Conservation (phyloP, 1,140 invertebrate genomes). For the Dendroctonus ponderosae region DNA sequence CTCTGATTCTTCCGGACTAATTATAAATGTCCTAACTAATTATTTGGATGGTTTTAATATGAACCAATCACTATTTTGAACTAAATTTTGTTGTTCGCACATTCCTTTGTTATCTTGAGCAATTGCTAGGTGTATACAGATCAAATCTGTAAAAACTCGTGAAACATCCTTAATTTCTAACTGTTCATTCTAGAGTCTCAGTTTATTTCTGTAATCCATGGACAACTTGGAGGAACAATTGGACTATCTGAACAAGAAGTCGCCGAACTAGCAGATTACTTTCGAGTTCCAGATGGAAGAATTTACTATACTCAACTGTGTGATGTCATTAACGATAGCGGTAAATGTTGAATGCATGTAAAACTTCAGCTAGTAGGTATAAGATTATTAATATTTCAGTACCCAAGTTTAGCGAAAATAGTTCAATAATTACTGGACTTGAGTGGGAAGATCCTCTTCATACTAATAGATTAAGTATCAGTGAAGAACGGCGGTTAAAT, state of each 20-base stretch:
- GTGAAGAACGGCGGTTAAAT: conserved; percentile 62
- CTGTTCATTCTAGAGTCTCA: conserved; percentile 58
- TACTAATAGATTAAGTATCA: conserved; percentile 59
- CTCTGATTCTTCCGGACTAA: no score
- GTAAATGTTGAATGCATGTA: conserved; percentile 42
- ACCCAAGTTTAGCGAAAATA: conserved; percentile 53
- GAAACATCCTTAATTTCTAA: conserved; percentile 1
- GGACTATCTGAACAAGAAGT: conserved; percentile 68
- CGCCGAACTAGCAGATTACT: conserved; percentile 68
- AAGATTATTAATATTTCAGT: conserved; percentile 42
- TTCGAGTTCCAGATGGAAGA: conserved; percentile 68
- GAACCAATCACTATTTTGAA: no score
- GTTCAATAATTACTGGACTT: conserved; percentile 54
- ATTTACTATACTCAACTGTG: conserved; percentile 71
- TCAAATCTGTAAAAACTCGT: neutral
- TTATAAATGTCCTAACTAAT: no score
- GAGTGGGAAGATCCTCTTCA: conserved; percentile 64
- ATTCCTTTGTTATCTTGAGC: no score
- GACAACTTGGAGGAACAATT: conserved; percentile 60
- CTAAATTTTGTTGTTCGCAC: no score
- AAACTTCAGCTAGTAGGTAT: no score
- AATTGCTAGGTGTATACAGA: neutral
- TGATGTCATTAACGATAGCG: conserved; percentile 62
- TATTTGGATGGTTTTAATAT: no score
- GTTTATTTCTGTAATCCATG: conserved; percentile 65